These are phyloP conservation scores for Eclectus roratus DNA, from an alignment of 2,113 vertebrate species.

Conservation along the genomic window DNA sequence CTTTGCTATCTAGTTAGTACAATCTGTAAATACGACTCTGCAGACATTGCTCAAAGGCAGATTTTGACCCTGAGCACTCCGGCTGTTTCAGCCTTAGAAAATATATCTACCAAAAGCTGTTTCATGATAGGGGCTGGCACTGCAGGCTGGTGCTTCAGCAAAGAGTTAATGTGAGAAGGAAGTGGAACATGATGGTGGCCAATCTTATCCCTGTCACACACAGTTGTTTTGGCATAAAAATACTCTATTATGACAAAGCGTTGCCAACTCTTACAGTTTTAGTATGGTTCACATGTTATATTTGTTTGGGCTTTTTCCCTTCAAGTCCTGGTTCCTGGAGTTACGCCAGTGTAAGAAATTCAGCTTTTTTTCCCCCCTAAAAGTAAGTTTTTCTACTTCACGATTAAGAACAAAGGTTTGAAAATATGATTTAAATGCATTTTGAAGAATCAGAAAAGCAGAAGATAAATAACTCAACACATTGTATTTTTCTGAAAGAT, in stretches of 20 bases:
- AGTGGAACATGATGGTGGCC: background rate
- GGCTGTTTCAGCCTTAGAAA: background rate
- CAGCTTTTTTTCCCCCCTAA: fast-evolving
- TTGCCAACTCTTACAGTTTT: background rate
- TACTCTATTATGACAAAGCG: background rate
- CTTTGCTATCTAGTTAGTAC: constrained; percentile 49
- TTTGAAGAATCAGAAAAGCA: background rate
- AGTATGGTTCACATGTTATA: background rate
- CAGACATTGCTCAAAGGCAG: constrained; percentile 35
- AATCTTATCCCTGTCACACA: constrained; percentile 15
- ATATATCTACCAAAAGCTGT: background rate
- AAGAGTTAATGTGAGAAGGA: background rate
- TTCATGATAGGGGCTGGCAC: background rate
- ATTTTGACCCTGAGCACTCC: background rate
- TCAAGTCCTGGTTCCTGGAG: background rate
- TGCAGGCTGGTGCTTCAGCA: background rate
- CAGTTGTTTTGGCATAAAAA: constrained; percentile 37
- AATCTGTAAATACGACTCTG: constrained; percentile 17
- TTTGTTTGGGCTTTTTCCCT: constrained; percentile 12
- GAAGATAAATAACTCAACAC: background rate
- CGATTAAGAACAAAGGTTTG: constrained; percentile 28
- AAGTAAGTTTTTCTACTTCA: constrained; percentile 11
- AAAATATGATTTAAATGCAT: background rate
- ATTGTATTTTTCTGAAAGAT: background rate
- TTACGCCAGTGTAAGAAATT: background rate